phyloP scores from a whole-genome alignment of 2,888 invertebrate species.

The Rhodophaea formosa region DNA sequence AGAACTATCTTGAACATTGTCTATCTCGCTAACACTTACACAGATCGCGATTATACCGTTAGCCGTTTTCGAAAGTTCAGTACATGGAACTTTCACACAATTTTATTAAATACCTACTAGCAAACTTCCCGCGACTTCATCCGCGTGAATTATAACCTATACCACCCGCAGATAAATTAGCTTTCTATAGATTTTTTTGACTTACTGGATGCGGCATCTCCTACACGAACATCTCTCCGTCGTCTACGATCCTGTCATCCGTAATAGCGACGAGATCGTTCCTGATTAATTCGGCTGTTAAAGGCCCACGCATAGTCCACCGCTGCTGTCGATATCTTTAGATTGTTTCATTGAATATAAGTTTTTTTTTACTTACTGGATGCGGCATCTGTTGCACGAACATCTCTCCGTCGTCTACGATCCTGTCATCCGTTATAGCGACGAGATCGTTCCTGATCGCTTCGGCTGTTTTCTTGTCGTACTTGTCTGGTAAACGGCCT shows the following conservation, averaged over 20 bases:
- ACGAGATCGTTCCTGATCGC: not conserved
- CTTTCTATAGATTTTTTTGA: too few relatives aligned
- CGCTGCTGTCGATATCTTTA: constrained; percentile 69
- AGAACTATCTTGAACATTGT: too few relatives aligned
- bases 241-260: constrained; percentile 59
- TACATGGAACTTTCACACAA: too few relatives aligned
- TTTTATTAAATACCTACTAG: too few relatives aligned
- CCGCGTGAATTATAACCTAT: too few relatives aligned
- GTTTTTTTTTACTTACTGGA: constrained; percentile 37
- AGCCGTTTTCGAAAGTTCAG: too few relatives aligned
- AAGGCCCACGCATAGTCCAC: constrained; percentile 61
- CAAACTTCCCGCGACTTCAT: too few relatives aligned
- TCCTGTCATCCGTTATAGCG: not conserved
- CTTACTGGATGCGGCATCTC: constrained; percentile 62
- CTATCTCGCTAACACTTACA: too few relatives aligned
- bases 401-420: not conserved
- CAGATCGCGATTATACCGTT: too few relatives aligned
- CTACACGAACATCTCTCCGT: constrained; percentile 53
- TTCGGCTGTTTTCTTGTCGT: not conserved
- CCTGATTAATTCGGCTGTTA: constrained; percentile 32
- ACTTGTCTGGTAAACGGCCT: not conserved
- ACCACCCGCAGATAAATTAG: too few relatives aligned
- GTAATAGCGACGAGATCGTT: constrained; percentile 57
- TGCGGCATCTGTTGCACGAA: not conserved
- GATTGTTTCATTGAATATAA: too few relatives aligned